Conservation (phyloP, 35 echinoderm and acorn worm species). For the Ophiothrix spiculata region DNA sequence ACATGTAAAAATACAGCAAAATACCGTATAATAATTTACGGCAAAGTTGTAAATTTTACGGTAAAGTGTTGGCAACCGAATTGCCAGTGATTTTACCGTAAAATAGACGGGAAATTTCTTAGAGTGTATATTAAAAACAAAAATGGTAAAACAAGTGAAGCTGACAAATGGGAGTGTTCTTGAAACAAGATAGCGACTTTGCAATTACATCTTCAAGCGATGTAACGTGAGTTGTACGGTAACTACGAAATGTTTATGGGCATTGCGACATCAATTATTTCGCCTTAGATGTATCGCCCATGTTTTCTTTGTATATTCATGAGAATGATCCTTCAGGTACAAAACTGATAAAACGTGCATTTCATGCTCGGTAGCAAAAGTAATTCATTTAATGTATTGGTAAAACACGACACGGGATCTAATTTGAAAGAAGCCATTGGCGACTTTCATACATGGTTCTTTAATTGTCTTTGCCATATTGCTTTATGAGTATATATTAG, state of each 20-base stretch:
- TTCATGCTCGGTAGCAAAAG: background rate
- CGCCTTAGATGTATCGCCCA: background rate
- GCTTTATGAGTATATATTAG: background rate
- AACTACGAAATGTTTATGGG: background rate
- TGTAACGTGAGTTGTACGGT: background rate
- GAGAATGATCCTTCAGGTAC: background rate
- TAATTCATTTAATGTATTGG: constrained; percentile 8
- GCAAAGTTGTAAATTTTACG: too few relatives aligned
- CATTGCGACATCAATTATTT: background rate
- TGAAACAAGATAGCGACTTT: constrained; percentile 4
- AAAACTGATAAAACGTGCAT: background rate
- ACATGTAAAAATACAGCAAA: too few relatives aligned
- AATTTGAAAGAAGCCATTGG: background rate
- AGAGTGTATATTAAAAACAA: background rate
- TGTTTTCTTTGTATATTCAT: background rate
- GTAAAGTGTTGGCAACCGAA: too few relatives aligned
- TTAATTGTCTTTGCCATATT: background rate
- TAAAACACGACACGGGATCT: constrained; percentile 7
- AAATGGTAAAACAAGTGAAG: background rate
- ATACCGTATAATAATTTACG: background rate
- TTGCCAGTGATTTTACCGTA: too few relatives aligned
- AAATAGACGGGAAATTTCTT: too few relatives aligned
- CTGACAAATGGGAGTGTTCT: background rate
- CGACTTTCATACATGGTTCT: background rate
- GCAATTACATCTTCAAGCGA: background rate